phyloP scores from a whole-genome alignment of 2,888 invertebrate genomes.

The Agrilus mali region DNA sequence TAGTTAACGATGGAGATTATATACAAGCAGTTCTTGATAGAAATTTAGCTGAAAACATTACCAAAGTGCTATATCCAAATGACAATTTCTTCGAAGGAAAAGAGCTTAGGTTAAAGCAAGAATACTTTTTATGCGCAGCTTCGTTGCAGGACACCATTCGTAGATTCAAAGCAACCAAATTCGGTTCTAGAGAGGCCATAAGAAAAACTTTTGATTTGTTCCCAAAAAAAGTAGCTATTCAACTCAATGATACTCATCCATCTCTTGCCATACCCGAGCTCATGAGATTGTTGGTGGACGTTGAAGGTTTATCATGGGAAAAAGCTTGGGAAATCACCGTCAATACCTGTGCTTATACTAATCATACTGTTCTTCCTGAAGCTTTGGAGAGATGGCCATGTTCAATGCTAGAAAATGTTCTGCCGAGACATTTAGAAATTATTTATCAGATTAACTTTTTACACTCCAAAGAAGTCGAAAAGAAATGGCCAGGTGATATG shows the following conservation, averaged over 20 bases:
- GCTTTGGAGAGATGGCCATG: conserved; percentile 91
- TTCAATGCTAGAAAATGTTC: conserved; percentile 72
- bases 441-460: conserved; percentile 94
- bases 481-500: conserved; percentile 67
- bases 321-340: conserved; percentile 84
- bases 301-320: conserved; percentile 84
- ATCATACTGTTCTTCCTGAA: conserved; percentile 97
- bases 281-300: conserved; percentile 86
- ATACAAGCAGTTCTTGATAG: conserved; percentile 98
- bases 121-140: conserved; percentile 98
- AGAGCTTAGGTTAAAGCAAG: conserved; percentile 94
- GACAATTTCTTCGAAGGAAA: conserved; percentile 99
- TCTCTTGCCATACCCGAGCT: conserved; percentile 95
- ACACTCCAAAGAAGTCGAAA: conserved; percentile 58
- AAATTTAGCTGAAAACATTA: conserved; percentile 96
- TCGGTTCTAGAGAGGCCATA: conserved; percentile 73
- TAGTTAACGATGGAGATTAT: conserved; percentile 97
- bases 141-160: conserved; percentile 94
- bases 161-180: conserved; percentile 89
- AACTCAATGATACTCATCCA: conserved; percentile 98
- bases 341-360: conserved; percentile 93
- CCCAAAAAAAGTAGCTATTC: conserved; percentile 94
- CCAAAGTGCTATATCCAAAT: conserved; percentile 95
- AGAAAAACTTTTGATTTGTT: conserved; percentile 79
- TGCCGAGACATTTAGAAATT: conserved; percentile 93